Percentiles rank a stretch among this genome's conserved stretches.
phyloP scores from a whole-genome alignment of 2,888 invertebrate species.

The Dynastes maya region DNA sequence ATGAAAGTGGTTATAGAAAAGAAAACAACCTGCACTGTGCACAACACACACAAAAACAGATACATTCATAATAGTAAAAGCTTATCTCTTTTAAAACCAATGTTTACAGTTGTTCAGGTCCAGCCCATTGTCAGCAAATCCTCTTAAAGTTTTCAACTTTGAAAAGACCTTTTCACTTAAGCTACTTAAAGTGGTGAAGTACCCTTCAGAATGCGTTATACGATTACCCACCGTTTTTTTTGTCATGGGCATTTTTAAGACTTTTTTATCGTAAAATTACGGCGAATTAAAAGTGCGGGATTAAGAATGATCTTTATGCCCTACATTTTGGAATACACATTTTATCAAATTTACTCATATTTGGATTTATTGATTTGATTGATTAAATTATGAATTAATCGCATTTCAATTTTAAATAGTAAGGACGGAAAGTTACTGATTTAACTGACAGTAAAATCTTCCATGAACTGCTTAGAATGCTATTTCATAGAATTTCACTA shows the following conservation, averaged over 20 bases:
- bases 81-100: slow-evolving; percentile 47
- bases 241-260: slow-evolving; percentile 2
- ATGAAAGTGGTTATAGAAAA: no score
- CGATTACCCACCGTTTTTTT: slow-evolving; percentile 22
- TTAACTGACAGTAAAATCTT: no score
- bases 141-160: slow-evolving; percentile 47
- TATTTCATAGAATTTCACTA: no score
- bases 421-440: no score
- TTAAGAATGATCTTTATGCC: background rate
- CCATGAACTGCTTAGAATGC: no score
- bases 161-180: slow-evolving; percentile 54
- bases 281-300: slow-evolving; percentile 1
- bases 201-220: slow-evolving; percentile 38
- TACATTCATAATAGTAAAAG: slow-evolving; percentile 2
- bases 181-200: slow-evolving; percentile 55
- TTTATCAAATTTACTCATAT: no score
- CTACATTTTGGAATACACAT: background rate
- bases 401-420: no score
- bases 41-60: background rate
- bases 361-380: no score
- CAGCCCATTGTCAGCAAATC: slow-evolving; percentile 55
- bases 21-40: no score
- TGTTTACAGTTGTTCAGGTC: slow-evolving; percentile 55
- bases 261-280: slow-evolving; percentile 24
- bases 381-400: no score